A percentile compares a stretch with the other conserved stretches of the same genome.
These are phyloP conservation scores for Falco peregrinus DNA, from an alignment of 2,797 vertebrate species.

Conservation along the genomic window DNA sequence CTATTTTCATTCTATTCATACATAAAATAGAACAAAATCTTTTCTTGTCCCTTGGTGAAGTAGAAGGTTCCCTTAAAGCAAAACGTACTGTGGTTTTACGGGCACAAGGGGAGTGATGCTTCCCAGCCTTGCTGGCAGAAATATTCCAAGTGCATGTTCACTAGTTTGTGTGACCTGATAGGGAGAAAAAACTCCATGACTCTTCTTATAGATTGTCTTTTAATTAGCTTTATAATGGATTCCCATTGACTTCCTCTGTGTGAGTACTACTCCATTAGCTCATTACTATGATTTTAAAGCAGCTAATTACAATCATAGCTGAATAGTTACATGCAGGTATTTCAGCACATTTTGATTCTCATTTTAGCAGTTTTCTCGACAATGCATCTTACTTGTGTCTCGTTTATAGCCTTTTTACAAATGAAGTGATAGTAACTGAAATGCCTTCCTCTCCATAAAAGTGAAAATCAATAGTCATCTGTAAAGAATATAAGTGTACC, in stretches of 20 bases:
- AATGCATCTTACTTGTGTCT: neutral
- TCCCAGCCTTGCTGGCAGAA: conserved; percentile 54
- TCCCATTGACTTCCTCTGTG: conserved; percentile 68
- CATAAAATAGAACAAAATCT: neutral
- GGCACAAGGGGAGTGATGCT: conserved; percentile 39
- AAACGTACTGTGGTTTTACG: conserved; percentile 61
- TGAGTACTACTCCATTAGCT: conserved; percentile 68
- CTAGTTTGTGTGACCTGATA: conserved; percentile 68
- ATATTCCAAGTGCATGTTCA: conserved; percentile 59
- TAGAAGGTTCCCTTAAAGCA: conserved; percentile 31
- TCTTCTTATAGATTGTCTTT: conserved; percentile 70
- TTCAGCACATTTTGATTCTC: conserved; percentile 42
- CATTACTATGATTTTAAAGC: conserved; percentile 74
- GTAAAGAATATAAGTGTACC: neutral
- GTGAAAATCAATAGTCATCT: conserved; percentile 8
- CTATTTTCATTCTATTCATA: neutral
- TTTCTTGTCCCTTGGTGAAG: conserved; percentile 10
- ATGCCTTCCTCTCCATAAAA: neutral
- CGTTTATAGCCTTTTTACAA: neutral
- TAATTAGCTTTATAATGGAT: conserved; percentile 79
- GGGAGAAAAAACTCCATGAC: conserved; percentile 65
- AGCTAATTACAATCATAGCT: conserved; percentile 72
- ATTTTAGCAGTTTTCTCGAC: neutral
- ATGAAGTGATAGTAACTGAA: neutral
- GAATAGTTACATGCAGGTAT: conserved; percentile 71